Conservation (phyloP, 2,113 vertebrate genomes). For the Melanostigma gelatinosum region DNA sequence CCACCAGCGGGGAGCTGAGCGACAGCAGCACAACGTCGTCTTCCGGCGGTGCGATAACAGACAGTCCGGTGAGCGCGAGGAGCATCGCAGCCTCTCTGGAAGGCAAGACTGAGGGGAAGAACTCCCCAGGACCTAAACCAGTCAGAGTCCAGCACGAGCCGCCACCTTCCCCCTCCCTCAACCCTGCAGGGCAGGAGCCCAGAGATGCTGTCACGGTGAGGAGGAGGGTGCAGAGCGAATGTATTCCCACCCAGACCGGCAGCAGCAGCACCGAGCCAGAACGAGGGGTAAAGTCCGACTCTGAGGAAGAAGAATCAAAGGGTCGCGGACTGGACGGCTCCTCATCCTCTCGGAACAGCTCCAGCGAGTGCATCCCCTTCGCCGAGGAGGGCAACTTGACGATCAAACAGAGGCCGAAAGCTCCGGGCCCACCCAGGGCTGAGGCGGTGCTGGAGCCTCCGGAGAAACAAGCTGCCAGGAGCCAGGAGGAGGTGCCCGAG, state of each 20-base stretch:
- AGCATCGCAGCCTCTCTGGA: constrained; percentile 79
- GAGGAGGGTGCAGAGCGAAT: constrained; percentile 86
- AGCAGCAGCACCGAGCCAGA: constrained; percentile 9
- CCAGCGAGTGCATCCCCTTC: constrained; percentile 96
- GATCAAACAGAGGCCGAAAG: constrained; percentile 97
- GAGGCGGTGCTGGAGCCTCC: constrained; percentile 66
- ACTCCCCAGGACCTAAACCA: rapidly evolving
- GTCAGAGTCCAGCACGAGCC: neutral
- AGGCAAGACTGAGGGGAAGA: constrained; percentile 4
- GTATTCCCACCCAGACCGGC: constrained; percentile 60
- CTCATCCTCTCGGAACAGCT: constrained; percentile 90
- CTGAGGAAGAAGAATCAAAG: constrained; percentile 83
- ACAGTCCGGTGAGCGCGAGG: constrained; percentile 55
- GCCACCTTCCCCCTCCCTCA: neutral
- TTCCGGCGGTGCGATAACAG: neutral
- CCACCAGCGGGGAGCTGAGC: constrained; percentile 77
- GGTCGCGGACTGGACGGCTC: constrained; percentile 62
- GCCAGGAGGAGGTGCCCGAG: constrained; percentile 79
- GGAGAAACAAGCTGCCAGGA: constrained; percentile 41
- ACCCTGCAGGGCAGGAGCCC: constrained; percentile 15
- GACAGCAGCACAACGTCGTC: constrained; percentile 52
- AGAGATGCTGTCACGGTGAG: constrained; percentile 59
- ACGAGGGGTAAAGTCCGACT: constrained; percentile 81
- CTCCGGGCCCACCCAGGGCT: constrained; percentile 73
- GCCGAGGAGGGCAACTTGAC: constrained; percentile 97